These are phyloP conservation scores for Pollimyrus isidori DNA, from an alignment of 2,113 vertebrate genomes.

Conservation along the genomic window DNA sequence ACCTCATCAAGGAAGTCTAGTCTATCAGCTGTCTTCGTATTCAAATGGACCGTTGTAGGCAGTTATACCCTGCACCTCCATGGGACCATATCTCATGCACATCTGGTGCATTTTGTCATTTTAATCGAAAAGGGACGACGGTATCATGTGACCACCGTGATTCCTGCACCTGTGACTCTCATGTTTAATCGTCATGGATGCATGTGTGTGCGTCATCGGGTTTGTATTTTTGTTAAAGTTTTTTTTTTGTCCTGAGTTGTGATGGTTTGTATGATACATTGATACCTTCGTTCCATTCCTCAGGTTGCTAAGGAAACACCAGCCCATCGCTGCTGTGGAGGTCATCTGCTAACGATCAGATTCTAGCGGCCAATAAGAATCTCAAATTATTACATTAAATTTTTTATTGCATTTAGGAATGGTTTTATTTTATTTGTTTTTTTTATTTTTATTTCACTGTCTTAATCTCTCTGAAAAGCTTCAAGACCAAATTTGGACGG, in stretches of 20 bases:
- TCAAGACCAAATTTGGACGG: background rate
- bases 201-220: background rate
- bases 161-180: background rate
- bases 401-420: slow-evolving; percentile 2
- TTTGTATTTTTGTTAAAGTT: background rate
- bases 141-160: background rate
- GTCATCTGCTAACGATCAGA: slow-evolving; percentile 6
- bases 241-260: background rate
- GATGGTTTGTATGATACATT: background rate
- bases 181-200: background rate
- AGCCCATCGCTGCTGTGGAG: slow-evolving; percentile 1
- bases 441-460: background rate
- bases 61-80: background rate
- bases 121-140: background rate
- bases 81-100: background rate
- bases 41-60: background rate
- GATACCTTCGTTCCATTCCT: background rate
- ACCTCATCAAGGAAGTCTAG: background rate
- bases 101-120: background rate
- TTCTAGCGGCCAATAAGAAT: background rate
- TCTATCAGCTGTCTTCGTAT: background rate
- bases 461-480: background rate
- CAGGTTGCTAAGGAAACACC: background rate
- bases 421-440: background rate
- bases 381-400: slow-evolving; percentile 11